Conservation (phyloP, 2,888 invertebrate genomes). For the Ennomos fuscantarius region DNA sequence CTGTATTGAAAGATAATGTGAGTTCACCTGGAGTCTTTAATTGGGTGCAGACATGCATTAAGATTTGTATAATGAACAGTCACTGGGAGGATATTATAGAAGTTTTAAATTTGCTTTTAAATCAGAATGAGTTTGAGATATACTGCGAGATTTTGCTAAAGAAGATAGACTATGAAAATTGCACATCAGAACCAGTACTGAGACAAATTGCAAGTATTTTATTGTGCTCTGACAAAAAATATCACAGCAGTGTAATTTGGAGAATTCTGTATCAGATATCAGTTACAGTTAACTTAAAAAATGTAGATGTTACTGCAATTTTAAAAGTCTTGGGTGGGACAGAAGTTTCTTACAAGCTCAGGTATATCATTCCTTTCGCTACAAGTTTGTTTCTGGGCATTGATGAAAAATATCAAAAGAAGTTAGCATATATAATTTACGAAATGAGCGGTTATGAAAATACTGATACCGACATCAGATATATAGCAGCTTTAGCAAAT, state of each 20-base stretch:
- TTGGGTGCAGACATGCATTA: constrained; percentile 62
- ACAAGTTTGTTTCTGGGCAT: constrained; percentile 49
- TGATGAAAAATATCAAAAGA: constrained; percentile 40
- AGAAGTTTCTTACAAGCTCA: constrained; percentile 54
- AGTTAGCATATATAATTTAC: constrained; percentile 54
- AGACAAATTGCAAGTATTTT: constrained; percentile 50
- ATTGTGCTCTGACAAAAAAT: constrained; percentile 50
- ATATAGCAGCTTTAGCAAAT: constrained; percentile 66
- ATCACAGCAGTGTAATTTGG: constrained; percentile 58
- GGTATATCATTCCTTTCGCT: constrained; percentile 66
- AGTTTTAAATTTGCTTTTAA: constrained; percentile 51
- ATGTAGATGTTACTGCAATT: constrained; percentile 42
- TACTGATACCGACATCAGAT: constrained; percentile 69
- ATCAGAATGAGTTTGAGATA: constrained; percentile 56
- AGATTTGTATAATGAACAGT: constrained; percentile 49
- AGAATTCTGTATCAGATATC: constrained; percentile 66
- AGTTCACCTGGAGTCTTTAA: constrained; percentile 56
- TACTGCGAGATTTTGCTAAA: constrained; percentile 55
- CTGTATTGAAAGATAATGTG: constrained; percentile 45
- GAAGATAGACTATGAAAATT: constrained; percentile 49
- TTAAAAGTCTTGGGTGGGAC: constrained; percentile 42
- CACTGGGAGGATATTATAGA: constrained; percentile 54
- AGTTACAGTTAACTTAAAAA: constrained; percentile 42
- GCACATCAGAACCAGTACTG: constrained; percentile 43
- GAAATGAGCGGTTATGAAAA: constrained; percentile 60